Evolutionary conservation across 2,113 vertebrate species (phyloP).

Genomic region (Mirza zaza): DNA sequence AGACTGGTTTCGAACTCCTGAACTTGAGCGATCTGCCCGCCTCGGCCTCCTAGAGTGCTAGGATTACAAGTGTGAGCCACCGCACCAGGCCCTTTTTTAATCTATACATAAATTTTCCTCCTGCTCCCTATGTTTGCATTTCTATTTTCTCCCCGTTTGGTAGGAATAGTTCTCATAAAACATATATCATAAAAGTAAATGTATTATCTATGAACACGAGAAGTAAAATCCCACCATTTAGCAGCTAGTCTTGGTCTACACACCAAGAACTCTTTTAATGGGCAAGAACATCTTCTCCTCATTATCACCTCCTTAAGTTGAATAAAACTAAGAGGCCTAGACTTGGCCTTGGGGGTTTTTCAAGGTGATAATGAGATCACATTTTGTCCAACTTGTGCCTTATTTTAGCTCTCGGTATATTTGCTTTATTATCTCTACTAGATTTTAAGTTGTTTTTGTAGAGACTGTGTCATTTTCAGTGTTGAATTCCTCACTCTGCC

Average conservation of each 20-base stretch:
- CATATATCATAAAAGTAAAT: neutral
- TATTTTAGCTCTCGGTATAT: neutral
- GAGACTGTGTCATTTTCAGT: neutral
- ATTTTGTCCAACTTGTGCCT: neutral
- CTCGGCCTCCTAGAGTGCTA: no score
- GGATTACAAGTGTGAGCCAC: no score
- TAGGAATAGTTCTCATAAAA: neutral
- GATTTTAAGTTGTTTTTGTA: neutral
- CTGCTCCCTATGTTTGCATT: neutral
- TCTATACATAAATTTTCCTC: neutral
- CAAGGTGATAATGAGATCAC: conserved; percentile 67
- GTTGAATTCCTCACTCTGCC: neutral
- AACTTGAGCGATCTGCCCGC: no score
- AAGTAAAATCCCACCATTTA: conserved; percentile 18
- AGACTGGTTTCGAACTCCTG: no score
- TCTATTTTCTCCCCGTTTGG: neutral
- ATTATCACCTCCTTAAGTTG: conserved; percentile 62
- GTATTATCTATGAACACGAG: neutral
- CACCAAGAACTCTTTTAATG: conserved; percentile 14
- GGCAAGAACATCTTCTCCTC: conserved; percentile 58
- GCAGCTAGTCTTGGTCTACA: neutral
- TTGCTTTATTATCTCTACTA: neutral
- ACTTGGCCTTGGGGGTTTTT: conserved; percentile 48
- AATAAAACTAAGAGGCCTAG: conserved; percentile 28
- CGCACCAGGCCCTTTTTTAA: no score